Conservation (phyloP, 2,113 vertebrate species). For the Tragelaphus buxtoni region DNA sequence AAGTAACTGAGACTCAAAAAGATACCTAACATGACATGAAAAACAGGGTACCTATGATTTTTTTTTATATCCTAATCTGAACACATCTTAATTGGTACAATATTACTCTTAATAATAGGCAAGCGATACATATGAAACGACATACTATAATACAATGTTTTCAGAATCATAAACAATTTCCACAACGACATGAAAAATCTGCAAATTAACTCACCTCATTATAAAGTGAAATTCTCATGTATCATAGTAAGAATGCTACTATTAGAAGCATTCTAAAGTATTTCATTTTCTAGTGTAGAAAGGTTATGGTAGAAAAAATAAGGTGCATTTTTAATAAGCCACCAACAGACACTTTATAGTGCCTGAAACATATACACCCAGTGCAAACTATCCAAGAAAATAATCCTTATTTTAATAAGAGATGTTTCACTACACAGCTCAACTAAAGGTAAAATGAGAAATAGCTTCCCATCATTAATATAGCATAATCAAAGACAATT, state of each 20-base stretch:
- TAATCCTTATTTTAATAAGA: conserved; percentile 10
- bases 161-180: background rate
- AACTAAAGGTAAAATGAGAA: conserved; percentile 20
- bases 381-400: conserved; percentile 35
- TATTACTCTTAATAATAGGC: background rate
- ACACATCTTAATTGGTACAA: background rate
- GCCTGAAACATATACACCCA: background rate
- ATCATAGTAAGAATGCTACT: conserved; percentile 25
- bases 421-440: background rate
- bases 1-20: background rate
- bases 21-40: background rate
- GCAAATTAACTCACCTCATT: conserved; percentile 34
- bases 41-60: background rate
- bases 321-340: conserved; percentile 16
- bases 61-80: background rate
- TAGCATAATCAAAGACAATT: background rate
- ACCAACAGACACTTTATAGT: background rate
- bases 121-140: background rate
- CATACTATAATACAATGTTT: background rate
- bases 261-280: background rate
- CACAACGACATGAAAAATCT: background rate
- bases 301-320: background rate
- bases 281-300: background rate
- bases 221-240: conserved; percentile 42
- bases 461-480: conserved; percentile 32